These are phyloP conservation scores for Apostichopus leukothele DNA, from an alignment of 53 echinoderm and acorn worm genomes.

Conservation along the genomic window DNA sequence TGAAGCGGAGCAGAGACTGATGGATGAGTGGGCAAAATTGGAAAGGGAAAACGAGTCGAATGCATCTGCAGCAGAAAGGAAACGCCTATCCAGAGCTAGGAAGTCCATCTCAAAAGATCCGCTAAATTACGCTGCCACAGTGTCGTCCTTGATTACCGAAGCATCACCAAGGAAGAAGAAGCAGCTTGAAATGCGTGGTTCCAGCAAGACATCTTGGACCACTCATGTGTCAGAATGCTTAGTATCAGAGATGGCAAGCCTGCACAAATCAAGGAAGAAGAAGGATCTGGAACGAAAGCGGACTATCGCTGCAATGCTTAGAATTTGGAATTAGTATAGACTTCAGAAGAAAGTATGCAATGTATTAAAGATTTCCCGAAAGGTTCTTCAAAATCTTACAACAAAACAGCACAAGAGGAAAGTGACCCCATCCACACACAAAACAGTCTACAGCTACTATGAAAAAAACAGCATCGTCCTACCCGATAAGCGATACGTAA, in stretches of 20 bases:
- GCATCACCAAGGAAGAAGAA: conserved; percentile 55
- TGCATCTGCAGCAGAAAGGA: conserved; percentile 28
- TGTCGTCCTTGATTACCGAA: conserved; percentile 39
- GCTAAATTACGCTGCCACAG: conserved; percentile 36
- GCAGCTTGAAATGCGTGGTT: conserved; percentile 33
- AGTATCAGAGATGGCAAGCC: conserved; percentile 46
- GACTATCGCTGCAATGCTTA: conserved; percentile 34
- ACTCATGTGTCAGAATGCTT: conserved; percentile 27
- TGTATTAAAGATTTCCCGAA: conserved; percentile 47
- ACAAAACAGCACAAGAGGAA: background rate
- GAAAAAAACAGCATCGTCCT: conserved; percentile 39
- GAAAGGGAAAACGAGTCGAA: background rate
- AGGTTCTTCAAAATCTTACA: conserved; percentile 26
- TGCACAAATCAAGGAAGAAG: conserved; percentile 50
- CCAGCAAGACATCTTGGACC: conserved; percentile 43
- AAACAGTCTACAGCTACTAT: conserved; percentile 25
- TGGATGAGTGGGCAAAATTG: conserved; percentile 41
- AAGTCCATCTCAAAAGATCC: conserved; percentile 45
- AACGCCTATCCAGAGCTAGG: conserved; percentile 54
- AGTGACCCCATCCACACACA: background rate
- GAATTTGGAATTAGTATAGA: conserved; percentile 50
- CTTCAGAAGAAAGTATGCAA: conserved; percentile 46
- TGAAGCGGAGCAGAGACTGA: conserved; percentile 40
- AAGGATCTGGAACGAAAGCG: conserved; percentile 51
- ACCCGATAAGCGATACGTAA: conserved; percentile 58